Percentiles rank a stretch among this genome's conserved stretches.
Conservation (phyloP, 2,113 vertebrate genomes). For the Larimichthys polyactis region DNA sequence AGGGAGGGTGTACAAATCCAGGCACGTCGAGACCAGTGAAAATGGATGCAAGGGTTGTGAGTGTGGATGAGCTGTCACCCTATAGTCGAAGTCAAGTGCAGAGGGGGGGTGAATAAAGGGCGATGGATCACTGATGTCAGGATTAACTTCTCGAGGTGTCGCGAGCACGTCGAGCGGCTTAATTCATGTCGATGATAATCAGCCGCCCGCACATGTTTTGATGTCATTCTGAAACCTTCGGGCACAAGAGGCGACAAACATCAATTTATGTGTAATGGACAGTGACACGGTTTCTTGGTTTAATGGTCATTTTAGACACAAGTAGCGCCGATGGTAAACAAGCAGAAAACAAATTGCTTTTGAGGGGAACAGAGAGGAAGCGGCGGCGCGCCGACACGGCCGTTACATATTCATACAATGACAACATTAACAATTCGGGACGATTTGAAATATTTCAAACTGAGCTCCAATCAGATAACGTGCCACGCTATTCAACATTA, state of each 20-base stretch:
- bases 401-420: background rate
- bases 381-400: background rate
- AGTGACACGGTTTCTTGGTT: constrained; percentile 34
- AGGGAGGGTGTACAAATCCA: constrained; percentile 15
- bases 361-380: background rate
- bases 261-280: constrained; percentile 25
- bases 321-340: background rate
- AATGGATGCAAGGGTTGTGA: constrained; percentile 18
- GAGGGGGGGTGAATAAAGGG: constrained; percentile 12
- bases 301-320: constrained; percentile 16
- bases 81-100: constrained; percentile 30
- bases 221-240: background rate
- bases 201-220: background rate
- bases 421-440: background rate
- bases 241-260: background rate
- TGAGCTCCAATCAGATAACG: background rate
- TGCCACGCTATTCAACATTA: background rate
- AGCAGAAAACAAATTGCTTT: background rate
- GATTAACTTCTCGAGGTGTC: constrained; percentile 32
- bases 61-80: constrained; percentile 23
- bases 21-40: constrained; percentile 7
- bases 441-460: constrained; percentile 1
- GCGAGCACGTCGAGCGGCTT: background rate
- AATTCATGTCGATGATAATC: constrained; percentile 17
- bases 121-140: constrained; percentile 24